Evolutionary conservation across 2,888 invertebrate species (phyloP).

Genomic region (Lathronympha strigana): DNA sequence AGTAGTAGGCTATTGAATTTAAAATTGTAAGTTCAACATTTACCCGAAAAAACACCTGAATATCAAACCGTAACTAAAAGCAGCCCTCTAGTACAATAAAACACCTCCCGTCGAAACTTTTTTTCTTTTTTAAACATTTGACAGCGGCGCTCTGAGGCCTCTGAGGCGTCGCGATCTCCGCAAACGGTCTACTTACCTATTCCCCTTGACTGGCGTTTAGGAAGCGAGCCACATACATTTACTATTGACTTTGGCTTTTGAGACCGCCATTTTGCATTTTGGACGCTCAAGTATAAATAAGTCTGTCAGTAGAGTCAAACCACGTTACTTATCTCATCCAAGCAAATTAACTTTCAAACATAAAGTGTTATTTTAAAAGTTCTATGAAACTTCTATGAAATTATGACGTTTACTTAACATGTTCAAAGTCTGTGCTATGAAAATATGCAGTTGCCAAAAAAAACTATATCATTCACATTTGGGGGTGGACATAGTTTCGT

Average conservation of each 20-base stretch:
- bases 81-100: constrained; percentile 33
- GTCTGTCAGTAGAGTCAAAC: no score
- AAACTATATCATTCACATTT: no score
- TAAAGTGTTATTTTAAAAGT: no score
- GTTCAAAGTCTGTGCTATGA: no score
- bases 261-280: constrained; percentile 40
- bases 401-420: no score
- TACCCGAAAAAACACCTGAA: constrained; percentile 1
- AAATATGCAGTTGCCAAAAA: no score
- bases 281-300: neutral
- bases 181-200: constrained; percentile 64
- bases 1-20: neutral
- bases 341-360: no score
- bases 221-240: constrained; percentile 39
- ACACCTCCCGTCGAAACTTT: constrained; percentile 42
- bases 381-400: no score
- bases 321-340: no score
- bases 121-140: constrained; percentile 58
- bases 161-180: constrained; percentile 54
- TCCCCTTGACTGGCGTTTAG: constrained; percentile 59
- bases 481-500: no score
- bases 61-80: constrained; percentile 8
- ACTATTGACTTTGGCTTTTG: constrained; percentile 34
- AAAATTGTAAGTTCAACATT: neutral
- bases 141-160: constrained; percentile 55